Evolutionary conservation across 2,797 vertebrate genomes (phyloP).

Genomic region (Enteromius mattozi): DNA sequence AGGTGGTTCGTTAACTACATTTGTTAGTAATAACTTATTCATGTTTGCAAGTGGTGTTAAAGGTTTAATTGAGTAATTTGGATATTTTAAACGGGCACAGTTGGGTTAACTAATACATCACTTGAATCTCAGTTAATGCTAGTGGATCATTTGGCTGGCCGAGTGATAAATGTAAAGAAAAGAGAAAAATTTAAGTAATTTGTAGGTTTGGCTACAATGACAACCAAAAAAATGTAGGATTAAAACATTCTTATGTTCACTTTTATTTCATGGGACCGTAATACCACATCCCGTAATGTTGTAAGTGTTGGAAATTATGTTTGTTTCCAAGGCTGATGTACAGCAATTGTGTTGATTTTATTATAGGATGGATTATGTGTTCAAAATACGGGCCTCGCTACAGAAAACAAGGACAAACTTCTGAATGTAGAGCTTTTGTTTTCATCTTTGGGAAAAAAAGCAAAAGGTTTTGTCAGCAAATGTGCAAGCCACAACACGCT

Average conservation of each 20-base stretch:
- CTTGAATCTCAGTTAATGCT: slow-evolving; percentile 59
- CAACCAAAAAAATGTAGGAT: slow-evolving; percentile 67
- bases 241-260: slow-evolving; percentile 50
- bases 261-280: slow-evolving; percentile 46
- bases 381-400: slow-evolving; percentile 22
- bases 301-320: slow-evolving; percentile 2
- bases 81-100: slow-evolving; percentile 50
- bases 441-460: not conserved
- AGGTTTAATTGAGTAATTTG: slow-evolving; percentile 40
- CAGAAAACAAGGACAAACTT: slow-evolving; percentile 44
- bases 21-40: slow-evolving; percentile 57
- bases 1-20: slow-evolving; percentile 41
- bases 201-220: slow-evolving; percentile 59
- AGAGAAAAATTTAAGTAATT: slow-evolving; percentile 42
- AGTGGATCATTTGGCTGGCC: slow-evolving; percentile 79
- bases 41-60: slow-evolving; percentile 46
- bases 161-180: slow-evolving; percentile 72
- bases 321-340: slow-evolving; percentile 10
- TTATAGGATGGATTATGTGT: slow-evolving; percentile 40
- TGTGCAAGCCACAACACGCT: not conserved
- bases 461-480: slow-evolving; percentile 2
- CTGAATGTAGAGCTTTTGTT: slow-evolving; percentile 48
- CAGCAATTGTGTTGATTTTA: slow-evolving; percentile 22
- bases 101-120: slow-evolving; percentile 53
- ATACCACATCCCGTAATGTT: slow-evolving; percentile 25